These are phyloP conservation scores for Mallotus villosus DNA, from an alignment of 2,797 vertebrate species.

Conservation along the genomic window DNA sequence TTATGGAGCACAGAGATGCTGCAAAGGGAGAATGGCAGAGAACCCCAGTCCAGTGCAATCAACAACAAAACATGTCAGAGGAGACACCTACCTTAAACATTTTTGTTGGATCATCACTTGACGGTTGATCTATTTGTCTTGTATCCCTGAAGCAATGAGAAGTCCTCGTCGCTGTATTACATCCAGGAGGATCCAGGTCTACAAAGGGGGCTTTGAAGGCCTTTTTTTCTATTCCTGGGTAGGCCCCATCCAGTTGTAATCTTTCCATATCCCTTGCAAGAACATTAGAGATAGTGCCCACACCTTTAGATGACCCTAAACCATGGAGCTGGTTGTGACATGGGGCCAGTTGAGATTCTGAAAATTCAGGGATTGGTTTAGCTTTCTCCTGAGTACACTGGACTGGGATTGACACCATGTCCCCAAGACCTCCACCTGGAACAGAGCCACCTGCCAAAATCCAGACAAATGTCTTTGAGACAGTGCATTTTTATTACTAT, in stretches of 20 bases:
- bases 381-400: slow-evolving; percentile 60
- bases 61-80: neutral
- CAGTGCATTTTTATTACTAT: neutral
- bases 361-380: slow-evolving; percentile 20
- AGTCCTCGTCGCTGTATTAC: neutral
- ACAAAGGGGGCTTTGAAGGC: neutral
- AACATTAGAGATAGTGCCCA: slow-evolving; percentile 21
- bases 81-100: slow-evolving; percentile 33
- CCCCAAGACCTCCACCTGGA: slow-evolving; percentile 33
- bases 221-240: slow-evolving; percentile 22
- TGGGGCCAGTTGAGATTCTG: slow-evolving; percentile 8
- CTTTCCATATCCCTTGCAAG: slow-evolving; percentile 52
- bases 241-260: slow-evolving; percentile 43
- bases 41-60: neutral
- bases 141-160: slow-evolving; percentile 21
- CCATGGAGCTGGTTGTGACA: neutral
- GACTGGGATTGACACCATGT: slow-evolving; percentile 56
- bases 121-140: slow-evolving; percentile 19
- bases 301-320: neutral
- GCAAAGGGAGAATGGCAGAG: neutral
- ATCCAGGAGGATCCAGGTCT: slow-evolving; percentile 4
- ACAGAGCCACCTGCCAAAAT: slow-evolving; percentile 43
- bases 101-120: slow-evolving; percentile 17
- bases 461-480: slow-evolving; percentile 7
- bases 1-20: neutral